Evolutionary conservation across 1,140 invertebrate genomes (phyloP).

Genomic region (Polypedilum pembai): DNA sequence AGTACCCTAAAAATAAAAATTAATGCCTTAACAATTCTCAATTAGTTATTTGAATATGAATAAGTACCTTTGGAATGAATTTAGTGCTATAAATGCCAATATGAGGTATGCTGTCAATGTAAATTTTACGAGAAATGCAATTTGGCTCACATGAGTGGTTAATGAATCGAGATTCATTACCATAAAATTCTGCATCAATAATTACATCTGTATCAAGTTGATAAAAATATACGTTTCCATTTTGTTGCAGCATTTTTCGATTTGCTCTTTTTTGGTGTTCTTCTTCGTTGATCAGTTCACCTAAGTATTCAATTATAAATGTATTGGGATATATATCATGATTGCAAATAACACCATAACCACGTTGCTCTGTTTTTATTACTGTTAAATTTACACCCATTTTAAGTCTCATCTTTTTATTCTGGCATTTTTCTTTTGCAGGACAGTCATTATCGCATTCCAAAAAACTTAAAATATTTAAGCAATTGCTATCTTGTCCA

Average conservation of each 20-base stretch:
- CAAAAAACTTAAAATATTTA: constrained; percentile 80
- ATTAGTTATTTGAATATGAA: too few relatives aligned
- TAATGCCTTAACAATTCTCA: too few relatives aligned
- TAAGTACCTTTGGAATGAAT: constrained; percentile 48
- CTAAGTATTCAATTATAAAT: constrained; percentile 94
- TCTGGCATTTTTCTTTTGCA: constrained; percentile 72
- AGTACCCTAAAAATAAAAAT: too few relatives aligned
- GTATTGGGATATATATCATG: constrained; percentile 67
- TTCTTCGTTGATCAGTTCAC: constrained; percentile 86
- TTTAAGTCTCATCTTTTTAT: constrained; percentile 78
- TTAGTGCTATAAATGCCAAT: constrained; percentile 82
- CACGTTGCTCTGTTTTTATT: constrained; percentile 66
- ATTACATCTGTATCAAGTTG: constrained; percentile 82
- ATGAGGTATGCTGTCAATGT: constrained; percentile 78
- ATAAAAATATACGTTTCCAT: constrained; percentile 92
- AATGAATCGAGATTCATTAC: constrained; percentile 73
- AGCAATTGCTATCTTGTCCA: constrained; percentile 71
- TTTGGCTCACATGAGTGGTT: constrained; percentile 95
- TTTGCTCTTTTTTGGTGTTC: constrained; percentile 76
- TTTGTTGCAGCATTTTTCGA: constrained; percentile 70
- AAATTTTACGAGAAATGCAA: constrained; percentile 92
- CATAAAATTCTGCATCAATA: constrained; percentile 93
- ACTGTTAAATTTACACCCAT: constrained; percentile 70
- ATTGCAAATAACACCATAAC: constrained; percentile 78
- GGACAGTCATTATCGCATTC: constrained; percentile 81